Evolutionary conservation across 2,113 vertebrate genomes (phyloP).

Genomic region (Thermophis baileyi): DNA sequence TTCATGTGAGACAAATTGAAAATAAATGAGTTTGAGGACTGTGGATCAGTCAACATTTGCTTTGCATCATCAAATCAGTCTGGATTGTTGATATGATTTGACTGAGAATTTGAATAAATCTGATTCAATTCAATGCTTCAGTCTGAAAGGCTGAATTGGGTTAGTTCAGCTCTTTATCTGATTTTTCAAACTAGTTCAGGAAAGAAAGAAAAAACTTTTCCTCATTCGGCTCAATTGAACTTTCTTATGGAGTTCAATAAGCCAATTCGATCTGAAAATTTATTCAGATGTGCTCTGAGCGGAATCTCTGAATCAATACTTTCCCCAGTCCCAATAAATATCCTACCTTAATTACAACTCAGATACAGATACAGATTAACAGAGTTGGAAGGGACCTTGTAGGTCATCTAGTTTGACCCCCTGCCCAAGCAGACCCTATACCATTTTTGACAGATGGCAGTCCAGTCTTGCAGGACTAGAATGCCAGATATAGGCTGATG

Average conservation of each 20-base stretch:
- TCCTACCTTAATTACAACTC: not conserved
- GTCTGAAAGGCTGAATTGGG: not conserved
- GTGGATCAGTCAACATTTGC: not conserved
- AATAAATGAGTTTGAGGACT: not conserved
- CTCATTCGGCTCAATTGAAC: not conserved
- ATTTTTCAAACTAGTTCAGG: not conserved
- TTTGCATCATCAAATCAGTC: not conserved
- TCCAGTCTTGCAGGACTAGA: no score
- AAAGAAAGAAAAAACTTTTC: not conserved
- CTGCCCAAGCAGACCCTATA: no score
- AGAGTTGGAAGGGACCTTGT: no score
- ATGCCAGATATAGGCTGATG: no score
- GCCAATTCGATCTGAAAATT: not conserved
- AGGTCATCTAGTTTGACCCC: no score
- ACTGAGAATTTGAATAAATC: not conserved
- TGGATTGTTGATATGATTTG: not conserved
- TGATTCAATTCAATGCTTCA: not conserved
- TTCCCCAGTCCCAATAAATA: not conserved
- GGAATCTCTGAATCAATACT: not conserved
- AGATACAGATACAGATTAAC: no score
- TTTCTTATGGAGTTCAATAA: not conserved
- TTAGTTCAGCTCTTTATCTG: not conserved
- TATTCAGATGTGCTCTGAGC: not conserved
- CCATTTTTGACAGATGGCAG: no score
- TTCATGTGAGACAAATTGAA: not conserved